These are phyloP conservation scores for Proisotoma minuta DNA, from an alignment of 2,888 invertebrate species.

Conservation along the genomic window DNA sequence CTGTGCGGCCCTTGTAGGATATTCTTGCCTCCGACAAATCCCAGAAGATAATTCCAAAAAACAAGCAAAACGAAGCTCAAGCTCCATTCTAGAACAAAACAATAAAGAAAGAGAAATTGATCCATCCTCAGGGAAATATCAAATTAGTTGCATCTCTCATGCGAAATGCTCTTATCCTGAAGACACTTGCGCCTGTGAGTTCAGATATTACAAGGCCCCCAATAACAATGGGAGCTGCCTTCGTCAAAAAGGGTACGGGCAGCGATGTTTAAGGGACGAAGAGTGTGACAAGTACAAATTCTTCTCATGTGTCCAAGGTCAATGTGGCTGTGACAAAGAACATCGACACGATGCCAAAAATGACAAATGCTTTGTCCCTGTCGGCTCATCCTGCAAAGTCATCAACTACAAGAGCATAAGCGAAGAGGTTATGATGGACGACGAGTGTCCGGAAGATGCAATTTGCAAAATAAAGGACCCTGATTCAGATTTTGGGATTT, in stretches of 20 bases:
- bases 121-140: neutral
- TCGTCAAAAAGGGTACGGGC: conserved; percentile 31
- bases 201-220: conserved; percentile 28
- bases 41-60: conserved; percentile 12
- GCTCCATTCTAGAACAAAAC: neutral
- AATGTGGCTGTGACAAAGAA: conserved; percentile 33
- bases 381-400: conserved; percentile 21
- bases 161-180: conserved; percentile 38
- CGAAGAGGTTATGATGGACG: conserved; percentile 18
- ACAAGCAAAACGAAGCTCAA: neutral
- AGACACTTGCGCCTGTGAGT: conserved; percentile 35
- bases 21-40: conserved; percentile 27
- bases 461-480: conserved; percentile 15
- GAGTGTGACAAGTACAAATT: conserved; percentile 37
- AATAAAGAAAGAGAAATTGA: neutral
- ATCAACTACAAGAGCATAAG: conserved; percentile 32
- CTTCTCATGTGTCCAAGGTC: conserved; percentile 26
- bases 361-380: conserved; percentile 31
- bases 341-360: conserved; percentile 35
- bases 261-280: conserved; percentile 24
- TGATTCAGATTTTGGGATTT: conserved; percentile 12
- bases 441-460: conserved; percentile 35
- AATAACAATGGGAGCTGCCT: conserved; percentile 25
- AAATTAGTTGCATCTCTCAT: conserved; percentile 19
- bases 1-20: conserved; percentile 28